Percentiles rank a stretch among this genome's conserved stretches.
Conservation (phyloP, 2,888 invertebrate species). For the Philereme vetulata region DNA sequence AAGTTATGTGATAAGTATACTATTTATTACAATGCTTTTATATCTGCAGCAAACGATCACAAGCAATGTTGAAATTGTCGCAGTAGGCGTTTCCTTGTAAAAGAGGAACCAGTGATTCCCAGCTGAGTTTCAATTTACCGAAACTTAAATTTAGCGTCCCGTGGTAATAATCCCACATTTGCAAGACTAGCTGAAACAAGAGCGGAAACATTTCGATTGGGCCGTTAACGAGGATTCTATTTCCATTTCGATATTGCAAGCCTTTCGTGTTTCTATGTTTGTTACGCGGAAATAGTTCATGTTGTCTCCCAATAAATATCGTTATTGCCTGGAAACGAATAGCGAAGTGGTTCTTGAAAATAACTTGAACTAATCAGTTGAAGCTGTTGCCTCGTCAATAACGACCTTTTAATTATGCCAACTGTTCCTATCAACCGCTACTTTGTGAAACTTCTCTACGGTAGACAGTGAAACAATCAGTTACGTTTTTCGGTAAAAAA, state of each 20-base stretch:
- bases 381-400: slow-evolving; percentile 19
- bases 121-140: neutral
- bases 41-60: no score
- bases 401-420: slow-evolving; percentile 13
- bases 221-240: slow-evolving; percentile 49
- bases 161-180: slow-evolving; percentile 5
- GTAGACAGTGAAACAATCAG: neutral
- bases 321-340: slow-evolving; percentile 35
- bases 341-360: slow-evolving; percentile 46
- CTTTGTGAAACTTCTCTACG: neutral
- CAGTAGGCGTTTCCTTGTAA: neutral
- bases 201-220: slow-evolving; percentile 43
- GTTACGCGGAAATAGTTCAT: slow-evolving; percentile 29
- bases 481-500: no score
- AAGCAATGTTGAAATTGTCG: no score
- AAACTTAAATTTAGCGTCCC: neutral
- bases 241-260: slow-evolving; percentile 51
- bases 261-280: slow-evolving; percentile 39
- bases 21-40: no score
- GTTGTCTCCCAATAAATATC: slow-evolving; percentile 5
- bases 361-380: slow-evolving; percentile 58
- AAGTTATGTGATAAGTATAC: no score
- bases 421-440: neutral
- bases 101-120: neutral
- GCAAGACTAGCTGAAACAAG: slow-evolving; percentile 25